Conservation (phyloP, 30 jellyfish, hydroid and myxozoan species). For the Pseudorhiza aurosa region DNA sequence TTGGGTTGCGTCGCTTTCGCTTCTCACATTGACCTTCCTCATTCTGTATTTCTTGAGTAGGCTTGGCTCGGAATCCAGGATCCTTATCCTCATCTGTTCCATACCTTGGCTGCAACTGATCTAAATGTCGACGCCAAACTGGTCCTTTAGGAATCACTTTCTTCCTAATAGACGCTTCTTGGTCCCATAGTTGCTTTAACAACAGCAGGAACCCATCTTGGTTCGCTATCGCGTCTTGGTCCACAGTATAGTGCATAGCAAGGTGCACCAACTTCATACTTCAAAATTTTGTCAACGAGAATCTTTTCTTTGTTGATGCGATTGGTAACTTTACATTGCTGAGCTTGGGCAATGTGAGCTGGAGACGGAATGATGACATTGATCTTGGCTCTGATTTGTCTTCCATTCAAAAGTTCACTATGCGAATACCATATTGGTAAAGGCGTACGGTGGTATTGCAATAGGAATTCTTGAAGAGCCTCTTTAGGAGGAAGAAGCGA, state of each 20-base stretch:
- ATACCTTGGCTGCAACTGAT: constrained; percentile 49
- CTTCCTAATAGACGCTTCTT: constrained; percentile 4
- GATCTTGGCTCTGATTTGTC: constrained; percentile 17
- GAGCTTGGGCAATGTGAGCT: constrained; percentile 26
- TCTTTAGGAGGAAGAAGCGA: constrained; percentile 1
- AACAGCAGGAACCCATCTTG: constrained; percentile 52
- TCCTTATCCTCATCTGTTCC: constrained; percentile 25
- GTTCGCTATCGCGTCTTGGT: constrained; percentile 29
- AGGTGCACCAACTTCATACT: constrained; percentile 20
- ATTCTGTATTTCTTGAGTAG: too few species aligned
- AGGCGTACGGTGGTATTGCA: constrained; percentile 32
- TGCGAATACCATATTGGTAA: constrained; percentile 12
- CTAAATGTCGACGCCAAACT: constrained; percentile 32
- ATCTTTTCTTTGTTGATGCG: too few species aligned
- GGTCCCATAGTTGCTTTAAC: constrained; percentile 4
- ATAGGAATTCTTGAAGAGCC: constrained; percentile 27
- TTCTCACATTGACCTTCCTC: too few species aligned
- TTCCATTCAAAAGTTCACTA: constrained; percentile 14
- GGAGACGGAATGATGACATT: constrained; percentile 12
- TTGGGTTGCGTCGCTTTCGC: too few species aligned
- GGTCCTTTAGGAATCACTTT: constrained; percentile 14
- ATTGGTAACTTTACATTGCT: too few species aligned
- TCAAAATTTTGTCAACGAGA: too few species aligned
- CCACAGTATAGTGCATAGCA: constrained; percentile 50
- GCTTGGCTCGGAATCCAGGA: too few species aligned